Evolutionary conservation across 2,797 vertebrate genomes (phyloP).

Genomic region (Sciaenops ocellatus): DNA sequence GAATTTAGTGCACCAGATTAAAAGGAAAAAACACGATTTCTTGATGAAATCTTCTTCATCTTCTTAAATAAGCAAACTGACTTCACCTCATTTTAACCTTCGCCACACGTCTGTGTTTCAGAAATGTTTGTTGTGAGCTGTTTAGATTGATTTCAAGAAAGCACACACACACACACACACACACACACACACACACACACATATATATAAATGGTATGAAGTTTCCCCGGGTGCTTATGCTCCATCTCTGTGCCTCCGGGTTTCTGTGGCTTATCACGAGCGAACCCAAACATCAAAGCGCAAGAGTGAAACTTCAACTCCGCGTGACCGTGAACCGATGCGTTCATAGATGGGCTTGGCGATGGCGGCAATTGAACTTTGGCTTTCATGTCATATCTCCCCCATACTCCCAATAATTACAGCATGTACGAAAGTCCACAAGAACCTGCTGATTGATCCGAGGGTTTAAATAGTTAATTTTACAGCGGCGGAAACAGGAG

Average conservation of each 20-base stretch:
- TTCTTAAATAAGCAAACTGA: not conserved
- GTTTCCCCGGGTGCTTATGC: constrained; percentile 19
- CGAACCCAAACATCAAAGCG: constrained; percentile 63
- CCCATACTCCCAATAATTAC: constrained; percentile 23
- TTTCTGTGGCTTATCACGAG: constrained; percentile 51
- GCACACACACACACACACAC: not conserved
- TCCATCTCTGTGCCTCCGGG: constrained; percentile 33
- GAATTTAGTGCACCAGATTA: not conserved
- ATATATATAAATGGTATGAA: not conserved
- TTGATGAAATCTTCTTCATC: not conserved
- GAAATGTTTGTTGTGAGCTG: constrained; percentile 1
- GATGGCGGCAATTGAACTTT: constrained; percentile 35
- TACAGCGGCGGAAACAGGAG: constrained; percentile 15
- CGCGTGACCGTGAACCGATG: constrained; percentile 19
- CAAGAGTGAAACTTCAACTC: constrained; percentile 24
- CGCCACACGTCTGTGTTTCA: not conserved
- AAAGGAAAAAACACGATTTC: not conserved
- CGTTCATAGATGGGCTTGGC: not conserved
- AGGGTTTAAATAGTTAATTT: constrained; percentile 48
- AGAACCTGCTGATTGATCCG: constrained; percentile 28
- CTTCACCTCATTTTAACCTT: not conserved
- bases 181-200: constrained; percentile 6
- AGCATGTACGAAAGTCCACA: constrained; percentile 11
- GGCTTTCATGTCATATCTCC: constrained; percentile 51
- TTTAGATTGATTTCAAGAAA: constrained; percentile 32